phyloP scores from a whole-genome alignment of 2,113 vertebrate genomes.

The Galeopterus variegatus region DNA sequence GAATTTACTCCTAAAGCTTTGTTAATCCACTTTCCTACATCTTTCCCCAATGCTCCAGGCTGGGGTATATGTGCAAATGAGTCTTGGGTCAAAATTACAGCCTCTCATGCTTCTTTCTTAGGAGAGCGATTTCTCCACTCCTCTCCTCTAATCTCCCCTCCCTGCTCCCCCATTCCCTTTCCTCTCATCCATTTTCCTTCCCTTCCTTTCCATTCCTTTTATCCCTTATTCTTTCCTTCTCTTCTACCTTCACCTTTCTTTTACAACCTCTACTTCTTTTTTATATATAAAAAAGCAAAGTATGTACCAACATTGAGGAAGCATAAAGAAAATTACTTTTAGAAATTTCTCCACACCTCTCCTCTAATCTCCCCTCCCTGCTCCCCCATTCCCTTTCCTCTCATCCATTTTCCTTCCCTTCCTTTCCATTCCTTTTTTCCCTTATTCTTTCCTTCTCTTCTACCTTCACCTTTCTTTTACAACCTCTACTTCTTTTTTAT shows the following conservation, averaged over 20 bases:
- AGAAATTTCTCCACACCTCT: no score
- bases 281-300: not conserved
- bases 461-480: not conserved
- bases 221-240: not conserved
- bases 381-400: fast-evolving
- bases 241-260: not conserved
- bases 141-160: no score
- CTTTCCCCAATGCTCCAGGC: not conserved
- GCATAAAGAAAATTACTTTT: not conserved
- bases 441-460: not conserved
- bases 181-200: not conserved
- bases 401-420: not conserved
- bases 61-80: not conserved
- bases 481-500: not conserved
- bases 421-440: not conserved
- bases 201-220: not conserved
- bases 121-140: not conserved
- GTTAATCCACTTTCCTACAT: not conserved
- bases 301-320: not conserved
- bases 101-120: not conserved
- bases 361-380: no score
- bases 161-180: fast-evolving
- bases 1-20: not conserved
- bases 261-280: not conserved
- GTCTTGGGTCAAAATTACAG: not conserved